Percentiles rank a stretch among this genome's conserved stretches.
Evolutionary conservation across 2,797 vertebrate genomes (phyloP).

Genomic region (Coluber constrictor): DNA sequence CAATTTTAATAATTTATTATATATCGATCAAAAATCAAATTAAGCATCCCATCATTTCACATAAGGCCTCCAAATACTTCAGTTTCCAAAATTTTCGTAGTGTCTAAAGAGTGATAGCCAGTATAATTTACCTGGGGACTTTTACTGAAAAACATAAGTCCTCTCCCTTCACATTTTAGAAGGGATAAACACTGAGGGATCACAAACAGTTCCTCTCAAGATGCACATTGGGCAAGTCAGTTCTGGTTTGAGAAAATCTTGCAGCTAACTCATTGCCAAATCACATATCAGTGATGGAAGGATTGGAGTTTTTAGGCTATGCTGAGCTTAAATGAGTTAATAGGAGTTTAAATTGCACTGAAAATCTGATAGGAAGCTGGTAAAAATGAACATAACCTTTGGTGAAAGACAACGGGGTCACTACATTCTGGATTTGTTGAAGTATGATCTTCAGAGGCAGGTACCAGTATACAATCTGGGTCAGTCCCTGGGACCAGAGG

Average conservation of each 20-base stretch:
- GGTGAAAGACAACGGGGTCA: neutral
- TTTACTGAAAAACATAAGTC: neutral
- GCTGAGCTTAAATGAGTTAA: neutral
- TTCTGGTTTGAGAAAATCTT: neutral
- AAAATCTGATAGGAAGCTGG: neutral
- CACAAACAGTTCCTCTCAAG: neutral
- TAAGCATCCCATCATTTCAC: neutral
- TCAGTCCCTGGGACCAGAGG: too few species aligned
- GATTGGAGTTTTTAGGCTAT: neutral
- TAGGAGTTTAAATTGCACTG: neutral
- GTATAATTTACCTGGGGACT: neutral
- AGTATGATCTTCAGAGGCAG: neutral
- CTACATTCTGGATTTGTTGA: neutral
- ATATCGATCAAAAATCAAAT: neutral
- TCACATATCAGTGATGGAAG: neutral
- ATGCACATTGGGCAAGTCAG: neutral
- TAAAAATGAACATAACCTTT: neutral
- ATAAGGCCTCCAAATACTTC: neutral
- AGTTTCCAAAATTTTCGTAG: neutral
- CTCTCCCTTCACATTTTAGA: neutral
- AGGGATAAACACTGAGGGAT: neutral
- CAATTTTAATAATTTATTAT: neutral
- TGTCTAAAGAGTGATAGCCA: neutral
- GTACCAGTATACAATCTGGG: neutral
- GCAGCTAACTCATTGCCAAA: neutral